Base-by-base conservation (phyloP, 92 coral and sea anemone species). In the Parazoanthus atlanticus region DNA sequence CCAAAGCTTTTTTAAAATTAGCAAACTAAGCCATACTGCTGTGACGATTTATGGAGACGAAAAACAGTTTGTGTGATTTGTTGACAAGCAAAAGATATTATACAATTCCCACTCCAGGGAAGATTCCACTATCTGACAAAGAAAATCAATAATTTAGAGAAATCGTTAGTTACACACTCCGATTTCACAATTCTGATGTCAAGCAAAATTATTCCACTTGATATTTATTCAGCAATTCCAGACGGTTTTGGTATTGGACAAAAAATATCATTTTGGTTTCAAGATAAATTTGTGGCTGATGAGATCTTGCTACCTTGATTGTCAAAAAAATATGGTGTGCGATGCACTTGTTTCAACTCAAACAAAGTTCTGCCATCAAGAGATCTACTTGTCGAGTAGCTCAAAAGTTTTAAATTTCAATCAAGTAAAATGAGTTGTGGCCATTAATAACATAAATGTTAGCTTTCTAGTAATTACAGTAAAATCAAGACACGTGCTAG, bases 91-190 rank as follows among this genome's bases (percentile, higher is more conserved):
- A 23, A 15, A 83, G 32, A 34, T 56, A 64, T 33, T 52, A 36
- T 21, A 17, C 64, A 69, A 15, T 17, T n/a, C 25, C 33, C 43
- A 31, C 76, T 83, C 40, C 19, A 41, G 19, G 77, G 56, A 33
- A 30, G 81, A 82, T 82, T 11, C 64, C 8, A 40, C 17, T 26
- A 34, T 40, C 8, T 82, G 56, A 36, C 86, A 82, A 49, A 49
- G 76, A 82, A 66, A 15, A 82, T 82, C 66, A 82, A 82, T 82
- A 66, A 82, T 67, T 82, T 21, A 82, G 47, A 40, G 33, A 31
- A 36, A 29, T 5, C 76, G 28, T 71, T 26, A 29, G 21, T 49
- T 38, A 15, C 38, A 15, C 38, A 41, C 33, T 17, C 73, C 0
- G 70, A 61, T 80, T 81, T 56, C 47, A 80, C 72, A 81, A 56